Base-by-base conservation (phyloP, 2,888 invertebrate genomes). In the Xestobium rufovillosum region DNA sequence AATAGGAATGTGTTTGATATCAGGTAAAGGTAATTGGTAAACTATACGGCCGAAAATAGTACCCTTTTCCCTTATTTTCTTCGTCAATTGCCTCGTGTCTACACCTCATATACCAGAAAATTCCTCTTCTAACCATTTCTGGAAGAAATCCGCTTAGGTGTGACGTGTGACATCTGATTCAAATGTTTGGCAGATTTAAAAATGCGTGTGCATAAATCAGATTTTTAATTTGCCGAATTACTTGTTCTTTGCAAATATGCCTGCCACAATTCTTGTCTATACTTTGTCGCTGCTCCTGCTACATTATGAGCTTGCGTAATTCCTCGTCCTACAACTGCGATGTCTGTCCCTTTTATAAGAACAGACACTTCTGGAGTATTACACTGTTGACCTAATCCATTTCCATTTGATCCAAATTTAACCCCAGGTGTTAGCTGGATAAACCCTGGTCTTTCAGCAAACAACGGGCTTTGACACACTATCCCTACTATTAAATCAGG, bases 381-480 rank as follows among this genome's bases (percentile, higher is more conserved):
- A 59, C 90, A 90, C 10, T 86, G 70, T 63, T 94, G 91, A 0
- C 89, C 89, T 10, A 98, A 28, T 19, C 69, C 66, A 66, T 97
- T 96, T 8, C 70, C 70, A 9, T 75, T 70, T 42, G 71, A 71
- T 3, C 71, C 70, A 6, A 92, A 65, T 56, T 86, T 81, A 0
- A 96, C 91, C 25, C 96, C 96, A 8, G 96, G 96, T 3, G 95
- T 96, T 47, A 97, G 70, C 59, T 95, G 92, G 29, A 97, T 71
- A 10, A 89, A 69, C 3, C 81, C 81, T 1, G 84, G 83, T 48
- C 80, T 72, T 16, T 78, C 71, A 33, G 78, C 69, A 26, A 82
- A 77, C 12, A 80, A 69, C 32, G 78, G 72, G 23, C 76, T 80
- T 60, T 96, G 96, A 45, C 88, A 84, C 12, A 98, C 94, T 63